phyloP scores from a whole-genome alignment of 1,140 invertebrate species.

The Goniozus legneri region DNA sequence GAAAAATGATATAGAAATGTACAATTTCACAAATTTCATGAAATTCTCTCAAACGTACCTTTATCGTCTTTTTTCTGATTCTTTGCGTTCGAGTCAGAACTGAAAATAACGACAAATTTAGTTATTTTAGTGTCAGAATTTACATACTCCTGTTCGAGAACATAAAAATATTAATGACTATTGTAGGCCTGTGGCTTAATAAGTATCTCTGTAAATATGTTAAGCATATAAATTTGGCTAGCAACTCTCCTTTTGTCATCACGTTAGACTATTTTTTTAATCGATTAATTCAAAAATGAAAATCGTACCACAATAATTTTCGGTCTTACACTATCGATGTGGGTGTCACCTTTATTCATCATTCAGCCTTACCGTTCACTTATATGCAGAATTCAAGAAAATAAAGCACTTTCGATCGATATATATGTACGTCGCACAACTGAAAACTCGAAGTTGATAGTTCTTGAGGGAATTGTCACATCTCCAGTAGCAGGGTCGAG shows the following conservation, averaged over 20 bases:
- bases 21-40: constrained; percentile 2
- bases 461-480: too few species aligned
- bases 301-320: neutral
- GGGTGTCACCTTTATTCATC: too few species aligned
- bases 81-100: constrained; percentile 40
- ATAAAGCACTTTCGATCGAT: too few species aligned
- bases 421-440: too few species aligned
- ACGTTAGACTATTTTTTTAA: too few species aligned
- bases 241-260: constrained; percentile 37
- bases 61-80: constrained; percentile 49
- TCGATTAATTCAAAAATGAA: neutral
- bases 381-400: too few species aligned
- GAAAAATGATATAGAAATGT: neutral
- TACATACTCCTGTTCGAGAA: constrained; percentile 12
- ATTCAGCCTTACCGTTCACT: too few species aligned
- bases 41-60: constrained; percentile 36
- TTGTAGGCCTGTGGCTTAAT: constrained; percentile 36
- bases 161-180: constrained; percentile 24
- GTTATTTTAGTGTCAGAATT: constrained; percentile 7
- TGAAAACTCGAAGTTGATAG: too few species aligned
- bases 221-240: constrained; percentile 52
- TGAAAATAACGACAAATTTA: constrained; percentile 36
- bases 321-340: too few species aligned
- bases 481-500: too few species aligned
- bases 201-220: constrained; percentile 51